These are phyloP conservation scores for Channallabes apus DNA, from an alignment of 2,797 vertebrate genomes.

Conservation along the genomic window DNA sequence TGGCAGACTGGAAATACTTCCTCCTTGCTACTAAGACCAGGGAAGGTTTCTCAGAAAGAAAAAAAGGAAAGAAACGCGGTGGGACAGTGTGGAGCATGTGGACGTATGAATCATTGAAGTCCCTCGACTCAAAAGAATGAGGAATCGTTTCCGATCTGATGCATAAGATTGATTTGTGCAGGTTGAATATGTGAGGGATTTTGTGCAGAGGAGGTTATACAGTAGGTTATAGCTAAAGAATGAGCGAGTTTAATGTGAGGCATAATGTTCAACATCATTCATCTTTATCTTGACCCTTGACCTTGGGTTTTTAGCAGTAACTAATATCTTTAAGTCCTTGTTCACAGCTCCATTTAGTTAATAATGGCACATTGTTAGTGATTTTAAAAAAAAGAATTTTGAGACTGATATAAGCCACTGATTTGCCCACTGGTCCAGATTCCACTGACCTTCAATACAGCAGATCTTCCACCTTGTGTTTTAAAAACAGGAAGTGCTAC, in stretches of 20 bases:
- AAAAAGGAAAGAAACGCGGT: too few species aligned
- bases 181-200: not conserved
- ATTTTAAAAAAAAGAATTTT: not conserved
- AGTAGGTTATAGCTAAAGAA: not conserved
- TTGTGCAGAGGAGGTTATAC: not conserved
- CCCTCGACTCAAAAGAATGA: not conserved
- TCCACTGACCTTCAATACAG: not conserved
- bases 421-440: not conserved
- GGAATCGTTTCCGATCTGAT: not conserved
- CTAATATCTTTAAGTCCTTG: not conserved
- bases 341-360: not conserved
- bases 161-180: not conserved
- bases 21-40: not conserved
- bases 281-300: not conserved
- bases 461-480: not conserved
- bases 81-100: not conserved
- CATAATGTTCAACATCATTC: not conserved
- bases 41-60: not conserved
- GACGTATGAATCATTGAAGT: not conserved
- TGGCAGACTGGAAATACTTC: not conserved
- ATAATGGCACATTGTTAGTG: not conserved
- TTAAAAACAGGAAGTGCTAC: not conserved
- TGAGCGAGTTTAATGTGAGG: not conserved
- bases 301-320: not conserved
- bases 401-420: not conserved